Evolutionary conservation across 2,113 vertebrate genomes (phyloP).

Genomic region (Sylvia atricapilla): DNA sequence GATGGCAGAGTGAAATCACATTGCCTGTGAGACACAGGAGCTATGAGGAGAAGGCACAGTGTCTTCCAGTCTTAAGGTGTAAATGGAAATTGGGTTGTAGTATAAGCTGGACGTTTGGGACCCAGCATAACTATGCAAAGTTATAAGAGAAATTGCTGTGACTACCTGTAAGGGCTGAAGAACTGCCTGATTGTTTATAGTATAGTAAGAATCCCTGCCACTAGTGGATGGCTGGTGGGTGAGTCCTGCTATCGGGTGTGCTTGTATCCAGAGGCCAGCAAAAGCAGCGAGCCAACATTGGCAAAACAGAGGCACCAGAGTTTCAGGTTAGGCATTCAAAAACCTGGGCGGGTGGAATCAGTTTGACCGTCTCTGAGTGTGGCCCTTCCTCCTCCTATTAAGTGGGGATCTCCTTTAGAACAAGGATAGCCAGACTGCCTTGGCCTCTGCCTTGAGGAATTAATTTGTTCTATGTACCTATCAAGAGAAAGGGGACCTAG

Average conservation of each 20-base stretch:
- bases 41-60: accelerated
- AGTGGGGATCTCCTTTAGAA: not conserved
- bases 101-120: not conserved
- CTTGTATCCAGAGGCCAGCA: not conserved
- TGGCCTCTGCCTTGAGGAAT: not conserved
- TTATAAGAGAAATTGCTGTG: not conserved
- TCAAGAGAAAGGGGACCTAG: not conserved
- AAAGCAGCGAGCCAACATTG: accelerated
- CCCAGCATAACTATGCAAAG: not conserved
- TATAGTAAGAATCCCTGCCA: not conserved
- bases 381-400: not conserved
- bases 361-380: not conserved
- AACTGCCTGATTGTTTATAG: not conserved
- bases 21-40: not conserved
- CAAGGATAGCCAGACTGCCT: not conserved
- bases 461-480: not conserved
- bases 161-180: not conserved
- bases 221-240: not conserved
- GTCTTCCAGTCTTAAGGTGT: not conserved
- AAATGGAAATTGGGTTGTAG: not conserved
- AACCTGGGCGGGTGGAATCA: not conserved
- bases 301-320: not conserved
- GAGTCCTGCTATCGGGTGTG: not conserved
- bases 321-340: not conserved
- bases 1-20: not conserved